Evolutionary conservation across 1,140 invertebrate species (phyloP).

Genomic region (Drosophila pseudoobscura): DNA sequence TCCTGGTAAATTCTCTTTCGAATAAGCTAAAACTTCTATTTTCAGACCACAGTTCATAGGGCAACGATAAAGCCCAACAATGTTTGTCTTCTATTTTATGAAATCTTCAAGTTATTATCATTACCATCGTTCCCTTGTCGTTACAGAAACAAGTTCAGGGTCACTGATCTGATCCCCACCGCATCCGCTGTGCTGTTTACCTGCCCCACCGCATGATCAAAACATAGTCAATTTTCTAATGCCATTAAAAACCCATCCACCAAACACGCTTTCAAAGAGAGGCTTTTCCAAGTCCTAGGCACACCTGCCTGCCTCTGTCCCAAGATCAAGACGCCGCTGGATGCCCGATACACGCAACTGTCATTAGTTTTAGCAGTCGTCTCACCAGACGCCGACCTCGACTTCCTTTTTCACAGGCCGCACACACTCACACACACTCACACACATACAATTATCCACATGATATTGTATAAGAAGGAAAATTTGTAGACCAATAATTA

Average conservation of each 20-base stretch:
- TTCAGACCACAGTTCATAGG: too few relatives aligned
- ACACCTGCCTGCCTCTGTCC: slow-evolving; percentile 9
- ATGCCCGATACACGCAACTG: slow-evolving; percentile 32
- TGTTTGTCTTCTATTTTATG: neutral
- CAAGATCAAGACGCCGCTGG: slow-evolving; percentile 12
- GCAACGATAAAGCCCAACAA: too few relatives aligned
- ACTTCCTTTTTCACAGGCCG: slow-evolving; percentile 32
- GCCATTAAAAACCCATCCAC: slow-evolving; percentile 42
- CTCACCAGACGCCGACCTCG: neutral
- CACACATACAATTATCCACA: slow-evolving; percentile 67
- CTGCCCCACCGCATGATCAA: neutral
- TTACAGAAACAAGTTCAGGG: slow-evolving; percentile 20
- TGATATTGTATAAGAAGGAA: slow-evolving; percentile 58
- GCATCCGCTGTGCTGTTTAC: neutral
- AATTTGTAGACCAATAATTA: slow-evolving; percentile 79
- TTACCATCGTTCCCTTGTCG: neutral
- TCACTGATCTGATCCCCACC: slow-evolving; percentile 24
- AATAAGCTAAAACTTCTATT: too few relatives aligned
- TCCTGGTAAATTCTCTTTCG: too few relatives aligned
- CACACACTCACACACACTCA: slow-evolving; percentile 35
- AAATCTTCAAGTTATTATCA: neutral
- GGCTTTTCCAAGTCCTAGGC: slow-evolving; percentile 1
- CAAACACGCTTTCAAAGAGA: neutral
- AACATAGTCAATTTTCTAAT: slow-evolving; percentile 6
- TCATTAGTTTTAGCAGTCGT: slow-evolving; percentile 10